phyloP scores from a whole-genome alignment of 2,113 vertebrate genomes.

The Mirza zaza region DNA sequence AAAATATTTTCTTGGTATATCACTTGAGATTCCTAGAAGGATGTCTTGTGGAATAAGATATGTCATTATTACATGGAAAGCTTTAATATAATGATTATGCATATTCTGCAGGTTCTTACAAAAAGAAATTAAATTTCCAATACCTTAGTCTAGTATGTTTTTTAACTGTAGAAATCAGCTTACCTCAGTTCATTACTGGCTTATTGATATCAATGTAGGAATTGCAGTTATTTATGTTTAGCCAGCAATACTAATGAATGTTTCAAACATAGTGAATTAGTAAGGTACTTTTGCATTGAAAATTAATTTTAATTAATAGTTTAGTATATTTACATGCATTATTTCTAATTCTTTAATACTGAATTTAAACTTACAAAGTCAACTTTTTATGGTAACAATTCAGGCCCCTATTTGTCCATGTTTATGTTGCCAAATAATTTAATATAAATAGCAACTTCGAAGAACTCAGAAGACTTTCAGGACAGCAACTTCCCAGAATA shows the following conservation, averaged over 20 bases:
- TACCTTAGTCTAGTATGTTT: neutral
- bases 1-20: conserved; percentile 6
- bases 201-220: neutral
- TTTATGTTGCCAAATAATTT: neutral
- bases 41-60: neutral
- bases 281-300: neutral
- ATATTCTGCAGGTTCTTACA: neutral
- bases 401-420: neutral
- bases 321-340: neutral
- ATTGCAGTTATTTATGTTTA: neutral
- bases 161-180: neutral
- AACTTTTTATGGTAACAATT: neutral
- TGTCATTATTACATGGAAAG: neutral
- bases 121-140: neutral
- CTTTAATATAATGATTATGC: neutral
- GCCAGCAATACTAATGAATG: neutral
- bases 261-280: neutral
- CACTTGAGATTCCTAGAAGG: neutral
- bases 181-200: neutral
- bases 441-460: neutral
- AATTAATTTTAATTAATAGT: neutral
- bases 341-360: neutral
- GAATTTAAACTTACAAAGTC: neutral
- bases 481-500: neutral
- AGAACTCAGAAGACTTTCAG: neutral